Evolutionary conservation across 2,888 invertebrate genomes (phyloP), one percentile per base, ranked within the genome.

Genomic region (Oithona nana): DNA sequence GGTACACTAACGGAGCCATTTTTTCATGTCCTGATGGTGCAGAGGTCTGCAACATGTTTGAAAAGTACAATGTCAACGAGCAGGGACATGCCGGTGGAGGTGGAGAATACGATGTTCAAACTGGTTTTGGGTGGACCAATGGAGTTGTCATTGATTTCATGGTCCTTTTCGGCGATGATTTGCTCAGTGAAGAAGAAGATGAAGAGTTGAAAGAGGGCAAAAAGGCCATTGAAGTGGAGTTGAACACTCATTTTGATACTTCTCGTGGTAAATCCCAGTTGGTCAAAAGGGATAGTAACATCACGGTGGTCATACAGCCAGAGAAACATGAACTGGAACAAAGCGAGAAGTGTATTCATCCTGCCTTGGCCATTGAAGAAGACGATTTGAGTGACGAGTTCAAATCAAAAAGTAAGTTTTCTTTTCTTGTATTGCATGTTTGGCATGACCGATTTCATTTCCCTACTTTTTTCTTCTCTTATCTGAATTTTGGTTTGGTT

Each of bases 61-160:
- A 89, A 70, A 89, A 89, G 66, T 67, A 67, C 60, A 65, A 65
- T 48, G 67, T 66, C 28, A 64, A 50, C 6, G 54, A 60, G 26
- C 28, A 57, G 2, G 85, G 84, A 8, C 76, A 78, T 28, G 77
- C 79, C 65, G 87, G 92, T 1, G 84, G 86, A 0, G 92, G 92
- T 0, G 93, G 94, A 0, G 94, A 94, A 72, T 94, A 94, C 71
- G 82, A 81, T 1, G 79, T 88, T 0, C 93, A 93, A 72, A 79
- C 82, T 13, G 94, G 94, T 28, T 94, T 94, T 71, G 94, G 93
- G 2, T 94, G 93, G 93, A 82, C 86, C 56, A 94, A 94, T 70
- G 93, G 92, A 0, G 84, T 92, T 2, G 80, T 89, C 26, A 79
- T 93, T 75, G 86, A 89, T 65, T 78, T 93, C 58, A 75, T 94